Conservation (phyloP, 2,113 vertebrate genomes). For the Brachypodius melanocephalos region DNA sequence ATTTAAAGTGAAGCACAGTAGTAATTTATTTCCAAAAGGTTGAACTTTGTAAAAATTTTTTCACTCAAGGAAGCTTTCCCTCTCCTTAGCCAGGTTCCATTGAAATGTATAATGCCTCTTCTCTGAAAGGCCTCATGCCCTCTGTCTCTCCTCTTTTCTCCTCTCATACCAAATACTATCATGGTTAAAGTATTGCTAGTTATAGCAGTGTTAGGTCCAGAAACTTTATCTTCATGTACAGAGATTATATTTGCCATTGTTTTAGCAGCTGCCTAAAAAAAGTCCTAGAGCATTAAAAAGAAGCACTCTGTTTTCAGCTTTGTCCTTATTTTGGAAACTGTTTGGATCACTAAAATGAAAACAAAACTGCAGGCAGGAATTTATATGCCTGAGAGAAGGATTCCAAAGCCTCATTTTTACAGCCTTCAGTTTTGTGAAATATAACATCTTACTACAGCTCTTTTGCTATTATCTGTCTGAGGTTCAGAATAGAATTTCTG, state of each 20-base stretch:
- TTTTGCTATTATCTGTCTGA: not conserved
- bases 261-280: not conserved
- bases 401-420: not conserved
- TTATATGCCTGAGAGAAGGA: not conserved
- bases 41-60: not conserved
- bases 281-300: not conserved
- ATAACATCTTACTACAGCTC: not conserved
- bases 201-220: not conserved
- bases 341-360: slow-evolving; percentile 2
- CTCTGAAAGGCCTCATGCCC: not conserved
- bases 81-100: not conserved
- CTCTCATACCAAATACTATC: not conserved
- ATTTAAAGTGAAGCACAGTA: not conserved
- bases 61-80: not conserved
- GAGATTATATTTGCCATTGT: not conserved
- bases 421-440: not conserved
- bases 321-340: slow-evolving; percentile 6
- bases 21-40: slow-evolving; percentile 7
- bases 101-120: not conserved
- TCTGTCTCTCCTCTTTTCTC: not conserved
- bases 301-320: slow-evolving; percentile 37
- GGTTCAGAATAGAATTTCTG: not conserved
- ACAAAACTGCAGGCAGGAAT: not conserved
- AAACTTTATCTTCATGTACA: not conserved
- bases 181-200: not conserved